Conservation (phyloP, 2,797 vertebrate species). For the Lates japonicus region DNA sequence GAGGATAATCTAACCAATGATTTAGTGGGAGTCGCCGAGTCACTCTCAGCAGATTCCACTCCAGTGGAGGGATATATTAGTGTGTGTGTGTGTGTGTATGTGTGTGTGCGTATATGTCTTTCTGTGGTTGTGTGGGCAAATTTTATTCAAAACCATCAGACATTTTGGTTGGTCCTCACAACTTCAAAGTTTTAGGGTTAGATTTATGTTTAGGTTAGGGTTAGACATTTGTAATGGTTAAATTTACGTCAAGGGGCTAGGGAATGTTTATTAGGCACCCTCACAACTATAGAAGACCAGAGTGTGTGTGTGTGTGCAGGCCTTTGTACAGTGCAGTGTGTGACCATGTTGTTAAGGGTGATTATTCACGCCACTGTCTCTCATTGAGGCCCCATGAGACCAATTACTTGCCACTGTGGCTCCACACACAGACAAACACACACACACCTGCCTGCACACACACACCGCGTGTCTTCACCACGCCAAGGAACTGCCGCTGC, state of each 20-base stretch:
- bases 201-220: not conserved
- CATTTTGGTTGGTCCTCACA: not conserved
- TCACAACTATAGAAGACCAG: no score
- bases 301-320: slow-evolving; percentile 21
- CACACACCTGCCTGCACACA: slow-evolving; percentile 33
- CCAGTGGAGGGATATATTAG: slow-evolving; percentile 57
- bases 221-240: not conserved
- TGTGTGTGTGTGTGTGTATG: slow-evolving; percentile 24
- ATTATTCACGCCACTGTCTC: slow-evolving; percentile 49
- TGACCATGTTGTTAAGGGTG: slow-evolving; percentile 13
- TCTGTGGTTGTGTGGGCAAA: not conserved
- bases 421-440: slow-evolving; percentile 33
- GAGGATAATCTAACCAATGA: slow-evolving; percentile 73
- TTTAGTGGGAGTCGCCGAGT: slow-evolving; percentile 67
- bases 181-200: not conserved
- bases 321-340: not conserved
- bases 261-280: not conserved
- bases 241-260: not conserved
- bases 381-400: slow-evolving; percentile 62
- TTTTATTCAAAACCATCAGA: not conserved
- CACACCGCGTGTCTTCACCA: slow-evolving; percentile 44
- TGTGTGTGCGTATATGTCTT: not conserved
- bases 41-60: slow-evolving; percentile 59
- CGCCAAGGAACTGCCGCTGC: slow-evolving; percentile 41
- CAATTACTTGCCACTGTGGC: slow-evolving; percentile 63